These are phyloP conservation scores for Paramisgurnus dabryanus DNA, from an alignment of 2,113 vertebrate species.

Conservation along the genomic window DNA sequence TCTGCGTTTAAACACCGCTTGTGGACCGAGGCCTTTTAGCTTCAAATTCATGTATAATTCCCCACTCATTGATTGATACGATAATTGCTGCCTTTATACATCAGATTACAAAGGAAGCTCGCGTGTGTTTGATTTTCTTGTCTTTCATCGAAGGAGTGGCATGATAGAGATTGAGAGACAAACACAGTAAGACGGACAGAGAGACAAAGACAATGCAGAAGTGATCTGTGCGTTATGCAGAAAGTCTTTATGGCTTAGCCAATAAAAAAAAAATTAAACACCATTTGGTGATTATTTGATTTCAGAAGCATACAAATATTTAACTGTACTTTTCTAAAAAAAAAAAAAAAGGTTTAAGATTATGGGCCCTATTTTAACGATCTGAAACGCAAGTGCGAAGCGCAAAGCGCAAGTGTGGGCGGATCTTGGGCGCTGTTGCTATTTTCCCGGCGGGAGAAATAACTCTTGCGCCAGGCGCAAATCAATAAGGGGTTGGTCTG, in stretches of 20 bases:
- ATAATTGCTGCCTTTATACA: slow-evolving; percentile 38
- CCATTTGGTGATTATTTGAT: not conserved
- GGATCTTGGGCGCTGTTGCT: no score
- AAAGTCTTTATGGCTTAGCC: not conserved
- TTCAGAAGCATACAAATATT: no score
- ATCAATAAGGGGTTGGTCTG: no score
- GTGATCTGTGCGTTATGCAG: not conserved
- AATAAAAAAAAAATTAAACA: not conserved
- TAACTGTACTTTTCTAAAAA: no score
- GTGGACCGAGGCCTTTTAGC: not conserved
- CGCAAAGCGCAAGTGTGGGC: no score
- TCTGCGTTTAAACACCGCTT: not conserved
- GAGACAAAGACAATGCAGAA: not conserved
- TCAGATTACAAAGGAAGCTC: slow-evolving; percentile 38
- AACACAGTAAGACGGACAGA: not conserved
- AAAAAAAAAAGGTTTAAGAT: no score
- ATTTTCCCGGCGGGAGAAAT: no score
- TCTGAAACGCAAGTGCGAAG: no score
- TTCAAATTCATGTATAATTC: slow-evolving; percentile 31
- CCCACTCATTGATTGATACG: slow-evolving; percentile 27
- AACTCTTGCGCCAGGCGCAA: no score
- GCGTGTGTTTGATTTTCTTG: slow-evolving; percentile 14
- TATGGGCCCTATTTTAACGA: no score
- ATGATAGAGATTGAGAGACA: slow-evolving; percentile 8
- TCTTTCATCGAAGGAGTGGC: not conserved